phyloP scores from a whole-genome alignment of 2,888 invertebrate species.

The Bhutanitis thaidina region DNA sequence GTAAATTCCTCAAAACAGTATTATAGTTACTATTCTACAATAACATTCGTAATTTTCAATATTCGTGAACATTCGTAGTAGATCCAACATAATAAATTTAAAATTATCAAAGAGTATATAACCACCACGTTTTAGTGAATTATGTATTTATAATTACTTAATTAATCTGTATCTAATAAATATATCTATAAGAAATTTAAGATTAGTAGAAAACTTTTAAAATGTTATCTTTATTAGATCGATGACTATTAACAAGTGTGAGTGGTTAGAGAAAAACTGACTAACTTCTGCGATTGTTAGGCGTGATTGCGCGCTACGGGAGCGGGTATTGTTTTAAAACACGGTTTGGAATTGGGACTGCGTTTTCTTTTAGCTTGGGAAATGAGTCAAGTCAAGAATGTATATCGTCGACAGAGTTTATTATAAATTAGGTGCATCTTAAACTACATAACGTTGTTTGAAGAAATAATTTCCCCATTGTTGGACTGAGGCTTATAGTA shows the following conservation, averaged over 20 bases:
- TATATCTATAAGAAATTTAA: slow-evolving; percentile 8
- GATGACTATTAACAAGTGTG: slow-evolving; percentile 28
- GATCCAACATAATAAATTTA: no score
- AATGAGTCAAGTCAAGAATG: slow-evolving; percentile 39
- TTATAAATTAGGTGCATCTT: not conserved
- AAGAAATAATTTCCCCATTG: no score
- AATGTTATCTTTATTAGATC: slow-evolving; percentile 30
- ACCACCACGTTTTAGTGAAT: no score
- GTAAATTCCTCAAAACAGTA: no score
- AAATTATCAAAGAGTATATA: no score
- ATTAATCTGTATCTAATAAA: not conserved
- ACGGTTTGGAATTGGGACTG: slow-evolving; percentile 49
- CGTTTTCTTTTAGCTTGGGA: slow-evolving; percentile 64
- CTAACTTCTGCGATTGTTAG: slow-evolving; percentile 28
- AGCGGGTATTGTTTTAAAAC: slow-evolving; percentile 52
- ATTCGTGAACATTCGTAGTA: no score
- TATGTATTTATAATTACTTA: no score
- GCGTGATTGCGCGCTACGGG: slow-evolving; percentile 32
- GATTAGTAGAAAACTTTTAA: slow-evolving; percentile 3
- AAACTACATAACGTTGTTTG: no score
- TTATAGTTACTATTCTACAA: no score
- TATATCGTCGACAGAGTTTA: not conserved
- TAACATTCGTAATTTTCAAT: no score
- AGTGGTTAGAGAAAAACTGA: slow-evolving; percentile 30
- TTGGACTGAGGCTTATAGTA: no score